Evolutionary conservation across 92 coral and sea anemone genomes (phyloP), one percentile per base, ranked within the genome.

Genomic region (Epizoanthus illoricatus): DNA sequence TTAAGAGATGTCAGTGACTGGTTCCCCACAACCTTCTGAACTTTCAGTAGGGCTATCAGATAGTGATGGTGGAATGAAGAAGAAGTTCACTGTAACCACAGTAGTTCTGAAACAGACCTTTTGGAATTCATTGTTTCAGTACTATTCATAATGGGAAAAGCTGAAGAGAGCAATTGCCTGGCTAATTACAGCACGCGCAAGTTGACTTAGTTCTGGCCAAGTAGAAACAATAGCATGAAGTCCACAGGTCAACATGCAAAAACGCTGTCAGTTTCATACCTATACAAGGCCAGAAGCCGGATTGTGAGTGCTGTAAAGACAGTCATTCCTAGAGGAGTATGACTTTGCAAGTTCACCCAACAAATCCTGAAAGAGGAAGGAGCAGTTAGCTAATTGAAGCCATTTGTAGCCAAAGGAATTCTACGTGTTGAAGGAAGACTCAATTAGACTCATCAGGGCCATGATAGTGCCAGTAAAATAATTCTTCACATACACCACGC

Each of bases 21-120:
- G 94, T n/a, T 87, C 91, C 4, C 63, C 73, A 56, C 94, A 91
- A 61, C 90, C 91, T 17, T 41, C 56, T 17, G 90, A 88, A 45
- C 69, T 68, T 21, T 71, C 42, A 4, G 83, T 36, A 16, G 74
- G 42, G 19, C 79, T 80, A 9, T 68, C 65, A 68, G 83, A 74
- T 15, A 69, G 24, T 10, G 93, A 90, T 17, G 89, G 67, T 71
- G 86, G 90, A 2, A 85, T 89, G 80, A 80, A 56, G 54, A 71
- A 83, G 58, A 79, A 69, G 54, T 45, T 49, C 3, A 76, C 81
- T 3, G 83, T 85, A 0, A 87, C 75, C 42, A 81, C 84, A 23
- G 70, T 87, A 7, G 36, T 72, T 42, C 85, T 88, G 40, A 52
- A 74, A 58, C 33, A 28, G 16, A 84, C 69, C 68, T 88, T 86